phyloP scores from a whole-genome alignment of 2,888 invertebrate genomes.

The Macrosiphum euphorbiae region DNA sequence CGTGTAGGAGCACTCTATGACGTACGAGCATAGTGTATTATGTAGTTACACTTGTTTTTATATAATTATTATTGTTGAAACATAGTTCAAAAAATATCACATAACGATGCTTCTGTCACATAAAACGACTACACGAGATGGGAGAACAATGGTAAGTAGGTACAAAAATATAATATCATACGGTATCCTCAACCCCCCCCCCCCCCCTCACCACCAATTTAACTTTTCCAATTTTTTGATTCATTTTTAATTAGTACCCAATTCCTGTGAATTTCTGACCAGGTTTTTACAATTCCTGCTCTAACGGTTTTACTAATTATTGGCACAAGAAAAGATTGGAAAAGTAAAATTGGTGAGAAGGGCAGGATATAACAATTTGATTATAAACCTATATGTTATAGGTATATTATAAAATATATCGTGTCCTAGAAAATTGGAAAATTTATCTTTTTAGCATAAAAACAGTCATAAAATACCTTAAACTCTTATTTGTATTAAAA shows the following conservation, averaged over 20 bases:
- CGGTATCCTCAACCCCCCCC: too few species aligned
- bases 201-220: too few species aligned
- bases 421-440: neutral
- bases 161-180: neutral
- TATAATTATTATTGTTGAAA: constrained; percentile 30
- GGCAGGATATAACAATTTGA: neutral
- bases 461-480: neutral
- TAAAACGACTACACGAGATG: neutral
- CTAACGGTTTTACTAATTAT: too few species aligned
- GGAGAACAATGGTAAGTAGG: neutral
- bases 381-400: neutral
- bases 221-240: too few species aligned
- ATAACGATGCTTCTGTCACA: neutral
- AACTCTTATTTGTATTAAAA: neutral
- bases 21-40: neutral
- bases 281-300: too few species aligned
- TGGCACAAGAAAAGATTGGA: too few species aligned
- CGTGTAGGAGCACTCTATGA: neutral
- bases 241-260: too few species aligned
- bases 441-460: neutral
- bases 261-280: too few species aligned
- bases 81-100: neutral
- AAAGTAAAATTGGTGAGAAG: too few species aligned
- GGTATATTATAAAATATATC: neutral
- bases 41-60: constrained; percentile 17